phyloP scores from a whole-genome alignment of 2,888 invertebrate genomes.

The Petrophora chlorosata region DNA sequence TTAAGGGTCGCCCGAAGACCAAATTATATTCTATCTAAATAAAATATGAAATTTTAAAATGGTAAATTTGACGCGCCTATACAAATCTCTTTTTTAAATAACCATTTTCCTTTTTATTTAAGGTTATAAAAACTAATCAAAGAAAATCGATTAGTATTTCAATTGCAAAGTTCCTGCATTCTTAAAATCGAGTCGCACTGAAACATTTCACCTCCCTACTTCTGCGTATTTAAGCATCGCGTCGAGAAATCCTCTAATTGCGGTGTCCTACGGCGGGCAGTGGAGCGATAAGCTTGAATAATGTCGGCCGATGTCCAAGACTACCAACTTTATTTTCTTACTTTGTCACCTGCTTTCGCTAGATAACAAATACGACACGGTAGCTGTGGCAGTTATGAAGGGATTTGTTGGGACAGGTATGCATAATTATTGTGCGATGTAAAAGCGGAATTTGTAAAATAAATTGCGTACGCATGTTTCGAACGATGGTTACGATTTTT shows the following conservation, averaged over 20 bases:
- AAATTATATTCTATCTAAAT: too few species aligned
- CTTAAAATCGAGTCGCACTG: conserved; percentile 1
- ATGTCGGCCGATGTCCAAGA: conserved; percentile 74
- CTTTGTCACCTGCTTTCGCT: conserved; percentile 67
- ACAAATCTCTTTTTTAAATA: too few species aligned
- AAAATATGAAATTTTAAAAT: too few species aligned
- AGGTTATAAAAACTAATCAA: too few species aligned
- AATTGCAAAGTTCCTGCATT: too few species aligned
- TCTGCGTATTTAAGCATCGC: conserved; percentile 38
- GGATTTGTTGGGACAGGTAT: background rate
- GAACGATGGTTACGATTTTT: too few species aligned
- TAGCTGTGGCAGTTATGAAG: conserved; percentile 16
- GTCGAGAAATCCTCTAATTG: conserved; percentile 74
- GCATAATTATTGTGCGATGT: background rate
- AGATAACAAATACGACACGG: conserved; percentile 56
- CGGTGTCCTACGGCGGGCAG: conserved; percentile 58
- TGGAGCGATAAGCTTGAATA: conserved; percentile 78
- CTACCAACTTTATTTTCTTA: conserved; percentile 51
- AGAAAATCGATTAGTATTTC: too few species aligned
- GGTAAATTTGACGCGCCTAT: too few species aligned
- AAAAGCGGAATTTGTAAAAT: too few species aligned
- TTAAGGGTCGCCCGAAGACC: too few species aligned
- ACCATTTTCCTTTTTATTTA: too few species aligned
- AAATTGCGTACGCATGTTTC: too few species aligned
- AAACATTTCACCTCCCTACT: conserved; percentile 17